These are phyloP conservation scores for Parnassius apollo DNA, from an alignment of 2,888 invertebrate genomes.

Conservation along the genomic window DNA sequence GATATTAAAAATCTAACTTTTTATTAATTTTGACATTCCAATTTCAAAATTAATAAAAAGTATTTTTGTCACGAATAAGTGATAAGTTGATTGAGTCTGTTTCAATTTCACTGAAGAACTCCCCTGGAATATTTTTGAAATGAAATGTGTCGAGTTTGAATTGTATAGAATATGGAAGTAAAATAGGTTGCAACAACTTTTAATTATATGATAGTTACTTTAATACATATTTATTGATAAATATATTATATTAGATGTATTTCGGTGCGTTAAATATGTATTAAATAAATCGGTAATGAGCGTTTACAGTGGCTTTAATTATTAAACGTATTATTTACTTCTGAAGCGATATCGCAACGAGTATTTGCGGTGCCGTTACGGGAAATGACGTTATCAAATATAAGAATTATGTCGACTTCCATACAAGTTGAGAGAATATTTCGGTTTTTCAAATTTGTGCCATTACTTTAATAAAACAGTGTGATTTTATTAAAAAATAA, in stretches of 20 bases:
- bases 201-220: neutral
- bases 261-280: slow-evolving; percentile 3
- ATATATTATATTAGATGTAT: neutral
- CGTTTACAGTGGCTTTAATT: slow-evolving; percentile 5
- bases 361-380: slow-evolving; percentile 4
- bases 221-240: slow-evolving; percentile 6
- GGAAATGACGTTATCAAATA: slow-evolving; percentile 5
- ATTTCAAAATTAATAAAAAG: neutral
- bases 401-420: slow-evolving; percentile 12
- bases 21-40: neutral
- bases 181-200: too few species aligned
- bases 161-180: too few species aligned
- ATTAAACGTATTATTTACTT: slow-evolving; percentile 11
- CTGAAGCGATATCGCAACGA: slow-evolving; percentile 1
- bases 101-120: too few species aligned
- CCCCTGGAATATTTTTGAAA: too few species aligned
- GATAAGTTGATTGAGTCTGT: too few species aligned
- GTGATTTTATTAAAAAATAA: too few species aligned
- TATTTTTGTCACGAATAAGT: too few species aligned
- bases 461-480: too few species aligned
- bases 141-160: too few species aligned
- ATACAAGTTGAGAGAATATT: slow-evolving; percentile 17
- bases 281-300: neutral
- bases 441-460: slow-evolving; percentile 1
- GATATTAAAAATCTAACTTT: too few species aligned